These are phyloP conservation scores for Scolopax mira DNA, from an alignment of 2,113 vertebrate species.

Conservation along the genomic window DNA sequence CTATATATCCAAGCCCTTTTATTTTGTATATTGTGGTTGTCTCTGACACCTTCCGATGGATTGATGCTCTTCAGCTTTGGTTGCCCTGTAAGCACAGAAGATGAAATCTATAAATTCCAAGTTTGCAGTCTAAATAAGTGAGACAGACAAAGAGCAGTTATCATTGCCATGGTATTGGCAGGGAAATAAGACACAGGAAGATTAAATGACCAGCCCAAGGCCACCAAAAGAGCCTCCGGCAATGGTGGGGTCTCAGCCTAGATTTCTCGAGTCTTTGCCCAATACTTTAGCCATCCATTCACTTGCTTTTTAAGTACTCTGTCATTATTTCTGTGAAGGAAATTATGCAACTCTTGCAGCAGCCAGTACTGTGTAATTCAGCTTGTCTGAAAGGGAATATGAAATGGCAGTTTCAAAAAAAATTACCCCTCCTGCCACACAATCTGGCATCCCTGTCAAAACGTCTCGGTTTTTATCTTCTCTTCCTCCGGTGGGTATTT, in stretches of 20 bases:
- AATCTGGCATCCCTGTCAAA: constrained; percentile 45
- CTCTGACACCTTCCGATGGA: background rate
- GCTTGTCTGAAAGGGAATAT: constrained; percentile 43
- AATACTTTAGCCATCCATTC: constrained; percentile 9
- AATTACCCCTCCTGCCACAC: constrained; percentile 50
- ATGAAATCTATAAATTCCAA: background rate
- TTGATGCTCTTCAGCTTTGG: background rate
- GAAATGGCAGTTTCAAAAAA: constrained; percentile 48
- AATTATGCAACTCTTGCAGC: constrained; percentile 40
- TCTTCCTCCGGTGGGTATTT: background rate
- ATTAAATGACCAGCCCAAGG: background rate
- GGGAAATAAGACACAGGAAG: background rate
- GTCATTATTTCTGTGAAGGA: constrained; percentile 47
- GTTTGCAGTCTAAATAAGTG: background rate
- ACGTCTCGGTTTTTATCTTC: constrained; percentile 1
- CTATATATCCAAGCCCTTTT: background rate
- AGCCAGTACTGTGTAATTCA: constrained; percentile 49
- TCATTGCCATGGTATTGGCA: background rate
- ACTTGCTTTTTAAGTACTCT: constrained; percentile 35
- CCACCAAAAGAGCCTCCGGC: background rate
- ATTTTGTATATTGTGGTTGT: fast-evolving
- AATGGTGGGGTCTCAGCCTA: constrained; percentile 5
- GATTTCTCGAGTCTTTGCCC: constrained; percentile 9
- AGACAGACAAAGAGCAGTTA: background rate
- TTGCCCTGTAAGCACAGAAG: background rate